Evolutionary conservation across 2,797 vertebrate species (phyloP).

Genomic region (Apogon hyalosoma): DNA sequence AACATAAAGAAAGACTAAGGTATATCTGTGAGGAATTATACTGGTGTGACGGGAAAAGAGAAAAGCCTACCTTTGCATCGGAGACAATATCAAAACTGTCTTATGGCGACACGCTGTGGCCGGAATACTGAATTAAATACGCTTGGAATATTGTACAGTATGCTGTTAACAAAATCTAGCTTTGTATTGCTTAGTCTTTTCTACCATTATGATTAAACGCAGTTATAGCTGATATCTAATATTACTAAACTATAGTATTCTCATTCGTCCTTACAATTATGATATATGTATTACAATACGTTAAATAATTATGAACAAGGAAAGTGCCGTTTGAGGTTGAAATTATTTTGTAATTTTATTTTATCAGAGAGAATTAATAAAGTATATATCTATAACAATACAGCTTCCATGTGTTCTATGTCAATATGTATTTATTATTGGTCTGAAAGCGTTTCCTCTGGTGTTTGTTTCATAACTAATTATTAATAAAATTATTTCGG

Average conservation of each 20-base stretch:
- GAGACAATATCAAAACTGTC: conserved; percentile 83
- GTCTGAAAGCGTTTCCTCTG: background rate
- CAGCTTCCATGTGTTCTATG: conserved; percentile 61
- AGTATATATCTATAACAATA: conserved; percentile 89
- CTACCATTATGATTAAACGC: conserved; percentile 86
- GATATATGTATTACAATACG: conserved; percentile 84
- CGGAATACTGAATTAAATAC: conserved; percentile 85
- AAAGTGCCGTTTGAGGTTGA: conserved; percentile 87
- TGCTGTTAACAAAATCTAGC: conserved; percentile 85
- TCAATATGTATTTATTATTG: background rate
- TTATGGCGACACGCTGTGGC: conserved; percentile 87
- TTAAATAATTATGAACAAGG: conserved; percentile 85
- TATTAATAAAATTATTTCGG: too few species aligned
- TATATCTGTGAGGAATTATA: conserved; percentile 71
- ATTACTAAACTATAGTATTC: conserved; percentile 86
- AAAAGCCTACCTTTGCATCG: conserved; percentile 78
- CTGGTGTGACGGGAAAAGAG: conserved; percentile 72
- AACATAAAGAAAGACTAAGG: conserved; percentile 60
- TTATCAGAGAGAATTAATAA: conserved; percentile 91
- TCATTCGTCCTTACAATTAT: conserved; percentile 85
- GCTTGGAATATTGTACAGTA: conserved; percentile 88
- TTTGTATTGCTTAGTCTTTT: conserved; percentile 89
- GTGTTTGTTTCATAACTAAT: background rate
- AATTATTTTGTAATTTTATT: conserved; percentile 93
- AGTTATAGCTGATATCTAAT: conserved; percentile 87